Base-by-base conservation (phyloP, 2,113 vertebrate genomes). In the Chloroceryle aenea region DNA sequence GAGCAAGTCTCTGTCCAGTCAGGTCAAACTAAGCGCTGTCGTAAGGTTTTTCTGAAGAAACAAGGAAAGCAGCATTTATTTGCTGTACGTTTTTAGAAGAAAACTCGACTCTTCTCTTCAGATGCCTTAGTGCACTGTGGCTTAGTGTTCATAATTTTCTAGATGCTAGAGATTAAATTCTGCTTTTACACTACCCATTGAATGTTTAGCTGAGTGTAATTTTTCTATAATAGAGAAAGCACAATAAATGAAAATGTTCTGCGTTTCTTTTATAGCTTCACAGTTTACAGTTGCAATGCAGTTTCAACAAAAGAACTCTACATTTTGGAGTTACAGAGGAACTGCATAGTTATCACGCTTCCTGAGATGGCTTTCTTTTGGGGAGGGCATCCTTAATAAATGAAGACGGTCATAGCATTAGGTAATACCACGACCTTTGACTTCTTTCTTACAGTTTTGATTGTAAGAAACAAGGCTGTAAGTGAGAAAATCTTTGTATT, bases 331-430 rank as follows among this genome's bases (percentile, higher is more conserved):
- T 69, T n/a, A 47, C 3, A 4, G 56, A 36, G 87, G 15, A 67
- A 2, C 14, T 0, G 0, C 4, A 1, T 12, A 12, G 29, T 3
- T 55, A 18, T 45, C 7, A 1, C 10, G 5, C 23, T 32, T 14
- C 9, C 23, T 27, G 53, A 21, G 7, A 43, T 81, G 26, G 3
- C 16, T 74, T 58, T 50, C 6, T 48, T 78, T 78, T 78, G 7
- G 2, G 34, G 42, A 36, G 22, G n/a, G 22, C 10, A 7, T 67
- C 45, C 15, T 64, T 64, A 7, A 26, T 43, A 21, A 61, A 10
- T 15, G 10, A 14, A 17, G 30, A 10, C n/a, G 26, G 9, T 10
- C 21, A 38, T 52, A 18, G 9, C 29, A 7, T 13, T 52, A 20
- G 22, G 12, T 63, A 22, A 2, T 69, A 34, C 38, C 4, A 1